Conservation (phyloP, 2,113 vertebrate genomes). For the Setophaga coronata region DNA sequence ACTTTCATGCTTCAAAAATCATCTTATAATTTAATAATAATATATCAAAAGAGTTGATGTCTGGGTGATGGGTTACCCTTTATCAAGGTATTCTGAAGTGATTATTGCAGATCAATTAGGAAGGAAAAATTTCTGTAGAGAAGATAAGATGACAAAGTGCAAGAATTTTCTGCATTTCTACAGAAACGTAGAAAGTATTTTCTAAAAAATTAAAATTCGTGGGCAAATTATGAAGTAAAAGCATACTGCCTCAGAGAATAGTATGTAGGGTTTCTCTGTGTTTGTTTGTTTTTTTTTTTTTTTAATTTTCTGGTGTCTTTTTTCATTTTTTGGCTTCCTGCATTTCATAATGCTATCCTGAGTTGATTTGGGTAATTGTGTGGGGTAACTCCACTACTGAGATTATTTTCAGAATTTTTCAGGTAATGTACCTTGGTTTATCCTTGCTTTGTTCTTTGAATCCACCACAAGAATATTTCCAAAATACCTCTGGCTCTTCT, state of each 20-base stretch:
- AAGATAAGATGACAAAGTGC: neutral
- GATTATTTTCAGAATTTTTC: neutral
- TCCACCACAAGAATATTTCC: neutral
- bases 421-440: neutral
- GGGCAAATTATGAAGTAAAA: neutral
- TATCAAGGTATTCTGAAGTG: neutral
- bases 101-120: neutral
- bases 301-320: neutral
- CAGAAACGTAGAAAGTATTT: neutral
- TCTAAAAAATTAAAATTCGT: neutral
- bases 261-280: too few relatives aligned
- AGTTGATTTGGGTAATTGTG: neutral
- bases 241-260: neutral
- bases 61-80: neutral
- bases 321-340: neutral
- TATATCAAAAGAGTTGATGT: neutral
- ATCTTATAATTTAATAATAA: neutral
- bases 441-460: neutral
- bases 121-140: neutral
- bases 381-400: neutral
- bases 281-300: too few relatives aligned
- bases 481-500: neutral
- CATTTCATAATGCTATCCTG: neutral
- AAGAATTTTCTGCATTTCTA: neutral
- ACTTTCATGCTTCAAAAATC: neutral